These are phyloP conservation scores for Dascillus cervinus DNA, from an alignment of 2,888 invertebrate genomes.

Conservation along the genomic window DNA sequence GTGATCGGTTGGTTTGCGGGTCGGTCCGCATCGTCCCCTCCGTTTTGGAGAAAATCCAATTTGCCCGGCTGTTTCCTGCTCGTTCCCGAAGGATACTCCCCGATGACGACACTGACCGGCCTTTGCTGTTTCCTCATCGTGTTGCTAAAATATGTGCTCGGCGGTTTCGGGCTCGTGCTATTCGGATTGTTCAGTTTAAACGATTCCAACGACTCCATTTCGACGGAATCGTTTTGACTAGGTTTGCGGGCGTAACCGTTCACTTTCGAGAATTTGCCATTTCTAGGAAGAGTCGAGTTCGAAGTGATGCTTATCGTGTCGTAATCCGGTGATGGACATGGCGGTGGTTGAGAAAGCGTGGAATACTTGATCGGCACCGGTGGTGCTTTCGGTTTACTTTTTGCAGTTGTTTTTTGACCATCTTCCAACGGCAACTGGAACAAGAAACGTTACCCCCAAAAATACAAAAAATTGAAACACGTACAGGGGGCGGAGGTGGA, in stretches of 20 bases:
- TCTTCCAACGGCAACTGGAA: neutral
- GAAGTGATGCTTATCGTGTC: constrained; percentile 42
- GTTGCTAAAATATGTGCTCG: constrained; percentile 55
- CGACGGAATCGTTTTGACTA: constrained; percentile 49
- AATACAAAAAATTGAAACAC: constrained; percentile 1
- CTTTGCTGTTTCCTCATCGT: constrained; percentile 49
- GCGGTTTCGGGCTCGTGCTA: constrained; percentile 56
- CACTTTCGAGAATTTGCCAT: constrained; percentile 12
- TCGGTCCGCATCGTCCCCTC: constrained; percentile 39
- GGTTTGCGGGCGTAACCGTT: constrained; percentile 16
- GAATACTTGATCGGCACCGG: constrained; percentile 37
- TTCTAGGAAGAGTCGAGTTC: constrained; percentile 25
- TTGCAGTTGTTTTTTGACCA: constrained; percentile 19
- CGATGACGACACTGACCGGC: constrained; percentile 62
- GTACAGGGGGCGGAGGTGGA: constrained; percentile 11
- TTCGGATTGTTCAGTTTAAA: constrained; percentile 61
- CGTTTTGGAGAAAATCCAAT: constrained; percentile 56
- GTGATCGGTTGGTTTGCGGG: constrained; percentile 45
- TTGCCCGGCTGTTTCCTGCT: constrained; percentile 59
- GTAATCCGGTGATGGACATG: constrained; percentile 50
- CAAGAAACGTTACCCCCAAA: neutral
- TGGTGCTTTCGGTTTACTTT: constrained; percentile 27
- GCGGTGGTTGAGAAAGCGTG: constrained; percentile 38
- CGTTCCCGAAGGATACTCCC: constrained; percentile 56
- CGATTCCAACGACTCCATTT: constrained; percentile 69